Evolutionary conservation across 2,797 vertebrate genomes (phyloP), one percentile per base, ranked within the genome.

Genomic region (Austrolebias charrua): DNA sequence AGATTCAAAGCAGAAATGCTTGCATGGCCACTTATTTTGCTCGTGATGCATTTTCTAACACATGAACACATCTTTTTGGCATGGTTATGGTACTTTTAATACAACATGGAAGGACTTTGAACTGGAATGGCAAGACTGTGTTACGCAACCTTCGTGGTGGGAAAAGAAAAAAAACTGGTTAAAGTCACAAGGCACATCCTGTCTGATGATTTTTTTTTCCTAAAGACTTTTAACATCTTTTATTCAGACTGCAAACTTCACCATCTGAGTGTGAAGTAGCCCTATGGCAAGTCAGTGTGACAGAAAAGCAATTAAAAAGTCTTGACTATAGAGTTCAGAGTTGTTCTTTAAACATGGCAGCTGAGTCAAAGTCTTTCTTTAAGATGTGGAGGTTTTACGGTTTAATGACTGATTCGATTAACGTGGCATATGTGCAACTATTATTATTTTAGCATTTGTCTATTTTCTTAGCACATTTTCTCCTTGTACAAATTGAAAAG

Each of bases 341-440:
- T 10, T 10, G 47, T 47, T 55, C 45, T 54, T 55, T 13, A 35
- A 5, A 45, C 13, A 14, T 50, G 28, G 29, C 50, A 29, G 20
- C 24, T 49, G 62, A 55, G 24, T 64, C 38, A 29, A 44, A 62
- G 42, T 9, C 12, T 53, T 47, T 18, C 44, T 63, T 46, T 45
- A 5, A 60, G 13, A 19, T 43, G 20, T 52, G 31, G 29, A 46
- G n/a, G 28, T 35, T 53, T 45, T 10, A 28, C 35, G 20, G 33
- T 55, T 52, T 40, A 20, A 48, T 38, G 43, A 4, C 24, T 43
- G 11, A 15, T 19, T 31, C 24, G 4, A 13, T 48, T 55, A 14
- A 16, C 13, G 6, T 38, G 62, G 24, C 29, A 46, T 54, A 19
- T 46, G n/a, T n/a, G 15, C 35, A 20, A 16, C 54, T 9, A 13